Conservation (phyloP, 37 sponge, comb jelly and placozoan species). For the Eunapius fragilis region DNA sequence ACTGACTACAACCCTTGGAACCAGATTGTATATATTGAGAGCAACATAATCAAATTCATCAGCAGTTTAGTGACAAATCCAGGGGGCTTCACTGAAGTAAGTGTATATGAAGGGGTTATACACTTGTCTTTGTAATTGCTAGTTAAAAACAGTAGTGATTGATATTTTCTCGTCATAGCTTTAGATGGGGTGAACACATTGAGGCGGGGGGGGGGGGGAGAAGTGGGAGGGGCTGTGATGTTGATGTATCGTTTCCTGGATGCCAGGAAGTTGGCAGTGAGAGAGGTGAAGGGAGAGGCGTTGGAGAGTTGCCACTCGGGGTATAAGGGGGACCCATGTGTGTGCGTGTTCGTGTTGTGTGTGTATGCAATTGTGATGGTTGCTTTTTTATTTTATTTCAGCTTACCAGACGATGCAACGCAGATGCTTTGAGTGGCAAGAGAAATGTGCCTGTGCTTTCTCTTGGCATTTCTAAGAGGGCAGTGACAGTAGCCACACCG, state of each 20-base stretch:
- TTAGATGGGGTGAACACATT: too few species aligned
- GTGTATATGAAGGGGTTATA: background rate
- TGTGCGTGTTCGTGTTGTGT: background rate
- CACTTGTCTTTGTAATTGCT: too few species aligned
- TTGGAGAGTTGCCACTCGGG: too few species aligned
- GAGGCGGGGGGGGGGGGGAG: too few species aligned
- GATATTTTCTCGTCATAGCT: too few species aligned
- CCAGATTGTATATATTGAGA: background rate
- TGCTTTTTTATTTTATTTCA: background rate
- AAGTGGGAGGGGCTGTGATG: too few species aligned
- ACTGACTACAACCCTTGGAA: background rate
- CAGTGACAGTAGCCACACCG: background rate
- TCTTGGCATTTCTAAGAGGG: background rate
- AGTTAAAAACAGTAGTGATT: too few species aligned
- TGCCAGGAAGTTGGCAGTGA: too few species aligned
- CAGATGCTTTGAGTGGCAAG: background rate
- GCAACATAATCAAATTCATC: background rate
- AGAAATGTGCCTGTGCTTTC: background rate
- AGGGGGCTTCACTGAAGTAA: background rate
- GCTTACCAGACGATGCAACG: background rate
- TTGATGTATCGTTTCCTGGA: too few species aligned
- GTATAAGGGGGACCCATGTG: background rate
- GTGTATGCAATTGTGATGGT: background rate
- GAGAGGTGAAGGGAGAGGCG: too few species aligned
- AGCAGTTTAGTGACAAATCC: background rate